Evolutionary conservation across 2,113 vertebrate species (phyloP).

Genomic region (Aviceda subcristata): DNA sequence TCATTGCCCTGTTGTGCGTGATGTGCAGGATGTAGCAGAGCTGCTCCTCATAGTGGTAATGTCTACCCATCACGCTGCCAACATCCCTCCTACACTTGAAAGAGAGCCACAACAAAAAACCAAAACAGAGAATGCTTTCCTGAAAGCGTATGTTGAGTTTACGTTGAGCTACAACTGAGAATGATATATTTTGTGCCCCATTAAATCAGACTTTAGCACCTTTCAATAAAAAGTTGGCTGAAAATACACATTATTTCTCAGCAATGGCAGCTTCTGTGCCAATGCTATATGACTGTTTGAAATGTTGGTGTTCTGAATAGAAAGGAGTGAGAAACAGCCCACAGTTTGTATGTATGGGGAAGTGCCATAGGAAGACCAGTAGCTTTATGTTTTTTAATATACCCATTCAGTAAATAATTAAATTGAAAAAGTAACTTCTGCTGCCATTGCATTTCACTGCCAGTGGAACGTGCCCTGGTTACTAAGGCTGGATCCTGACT

Average conservation of each 20-base stretch:
- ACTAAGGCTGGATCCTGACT: background rate
- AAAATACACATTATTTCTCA: background rate
- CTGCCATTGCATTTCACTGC: background rate
- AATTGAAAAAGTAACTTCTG: background rate
- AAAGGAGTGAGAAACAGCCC: background rate
- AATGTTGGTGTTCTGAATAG: background rate
- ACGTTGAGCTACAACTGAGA: background rate
- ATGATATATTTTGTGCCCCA: background rate
- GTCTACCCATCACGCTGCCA: background rate
- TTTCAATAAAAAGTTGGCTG: background rate
- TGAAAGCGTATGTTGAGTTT: background rate
- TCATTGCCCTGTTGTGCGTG: background rate
- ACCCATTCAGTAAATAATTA: background rate
- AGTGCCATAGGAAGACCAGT: background rate
- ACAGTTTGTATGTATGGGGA: background rate
- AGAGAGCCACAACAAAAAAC: background rate
- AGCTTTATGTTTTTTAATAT: background rate
- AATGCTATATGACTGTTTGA: background rate
- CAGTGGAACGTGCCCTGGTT: background rate
- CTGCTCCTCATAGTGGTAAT: background rate
- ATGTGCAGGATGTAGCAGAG: background rate
- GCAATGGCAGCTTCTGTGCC: background rate
- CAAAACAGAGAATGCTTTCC: background rate
- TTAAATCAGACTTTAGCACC: background rate
- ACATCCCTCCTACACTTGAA: background rate